Base-by-base conservation (phyloP, 2,797 vertebrate species). In the Taenioides sp. region DNA sequence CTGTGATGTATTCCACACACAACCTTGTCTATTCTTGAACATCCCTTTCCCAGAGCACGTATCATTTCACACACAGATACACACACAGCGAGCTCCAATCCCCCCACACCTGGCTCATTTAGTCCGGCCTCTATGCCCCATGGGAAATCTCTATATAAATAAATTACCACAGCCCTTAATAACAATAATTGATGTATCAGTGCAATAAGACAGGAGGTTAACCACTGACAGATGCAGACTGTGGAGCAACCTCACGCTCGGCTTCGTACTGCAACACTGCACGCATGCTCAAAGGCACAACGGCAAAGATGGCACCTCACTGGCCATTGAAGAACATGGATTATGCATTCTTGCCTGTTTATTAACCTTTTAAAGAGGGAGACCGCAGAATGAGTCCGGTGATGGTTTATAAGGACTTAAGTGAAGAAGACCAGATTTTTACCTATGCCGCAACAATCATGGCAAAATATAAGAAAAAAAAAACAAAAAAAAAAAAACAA, bases 151-250 rank as follows among this genome's bases (percentile, higher is more conserved):
- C 67, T 83, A 86, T 88, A 91, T 89, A 89, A 92, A 91, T 90
- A 93, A 91, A 93, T 91, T 89, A 91, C 86, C 86, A 78, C 28
- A 37, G 71, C 74, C 76, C 77, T 89, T 92, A 91, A 92, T 93
- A 91, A 92, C 86, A 90, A 85, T 90, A 92, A 92, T 92, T 92
- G 91, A 92, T 89, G 88, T 93, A 90, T 91, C 90, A 90, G 89
- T 88, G 88, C 85, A 88, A 87, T 87, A 83, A 85, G 88, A 89
- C 84, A 76, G 89, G 88, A 76, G 89, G 88, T 92, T 91, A 91
- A 91, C 84, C 84, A 75, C 81, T 80, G 83, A 81, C 89, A 89
- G 85, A 87, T 78, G 84, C 83, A 80, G 79, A 84, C 67, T 27
- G 9, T 75, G 72, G 43, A 85, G 80, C 84, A 79, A 81, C 81